A percentile compares a stretch with the other conserved stretches of the same genome.
phyloP scores from a whole-genome alignment of 2,113 vertebrate genomes.

The Centropus unirufus region DNA sequence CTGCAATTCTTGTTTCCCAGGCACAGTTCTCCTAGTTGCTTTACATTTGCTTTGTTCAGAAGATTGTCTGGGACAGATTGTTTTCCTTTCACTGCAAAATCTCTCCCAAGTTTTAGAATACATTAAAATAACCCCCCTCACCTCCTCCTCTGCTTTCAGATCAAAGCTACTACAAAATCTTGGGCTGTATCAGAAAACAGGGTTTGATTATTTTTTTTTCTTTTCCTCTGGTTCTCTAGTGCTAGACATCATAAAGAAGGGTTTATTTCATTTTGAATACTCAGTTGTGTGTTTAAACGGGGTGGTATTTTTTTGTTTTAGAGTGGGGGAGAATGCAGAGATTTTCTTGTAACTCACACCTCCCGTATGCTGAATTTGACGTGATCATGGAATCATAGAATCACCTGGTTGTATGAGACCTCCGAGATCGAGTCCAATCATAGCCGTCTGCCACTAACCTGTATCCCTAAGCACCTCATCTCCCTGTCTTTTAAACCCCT shows the following conservation, averaged over 20 bases:
- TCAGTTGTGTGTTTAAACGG: background rate
- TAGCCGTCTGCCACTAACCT: too few relatives aligned
- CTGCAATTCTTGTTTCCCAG: accelerated
- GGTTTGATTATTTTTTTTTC: too few relatives aligned
- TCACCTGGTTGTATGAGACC: too few relatives aligned
- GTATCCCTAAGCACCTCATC: too few relatives aligned
- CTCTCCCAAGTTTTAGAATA: background rate
- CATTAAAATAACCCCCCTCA: background rate
- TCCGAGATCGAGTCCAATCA: too few relatives aligned
- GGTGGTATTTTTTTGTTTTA: background rate
- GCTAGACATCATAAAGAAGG: background rate
- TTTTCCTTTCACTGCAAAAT: background rate
- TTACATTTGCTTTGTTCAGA: background rate
- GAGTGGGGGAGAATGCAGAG: background rate
- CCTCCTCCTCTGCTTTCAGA: background rate
- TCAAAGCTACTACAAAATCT: background rate
- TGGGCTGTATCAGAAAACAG: background rate
- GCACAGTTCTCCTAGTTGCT: background rate
- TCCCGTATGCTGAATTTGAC: background rate
- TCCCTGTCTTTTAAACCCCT: too few relatives aligned
- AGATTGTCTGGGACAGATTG: background rate
- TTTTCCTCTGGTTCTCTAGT: background rate
- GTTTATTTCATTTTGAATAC: background rate
- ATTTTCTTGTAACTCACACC: background rate
- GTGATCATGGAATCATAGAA: too few relatives aligned